Percentiles rank a stretch among this genome's conserved stretches.
phyloP scores from a whole-genome alignment of 2,113 vertebrate genomes.

The Microcebus jonahi region DNA sequence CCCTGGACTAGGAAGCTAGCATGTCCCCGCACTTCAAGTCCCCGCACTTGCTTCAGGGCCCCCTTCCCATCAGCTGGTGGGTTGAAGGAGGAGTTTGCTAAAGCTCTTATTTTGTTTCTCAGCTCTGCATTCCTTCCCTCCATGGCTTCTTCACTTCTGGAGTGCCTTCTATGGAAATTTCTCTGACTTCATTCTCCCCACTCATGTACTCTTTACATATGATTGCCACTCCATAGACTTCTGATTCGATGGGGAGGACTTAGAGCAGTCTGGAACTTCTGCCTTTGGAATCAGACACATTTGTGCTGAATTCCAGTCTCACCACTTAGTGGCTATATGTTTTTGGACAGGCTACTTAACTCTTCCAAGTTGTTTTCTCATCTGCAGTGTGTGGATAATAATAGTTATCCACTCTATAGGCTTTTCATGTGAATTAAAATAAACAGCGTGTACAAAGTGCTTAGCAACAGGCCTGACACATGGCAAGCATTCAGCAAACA shows the following conservation, averaged over 20 bases:
- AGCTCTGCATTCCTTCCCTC: not conserved
- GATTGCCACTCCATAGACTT: not conserved
- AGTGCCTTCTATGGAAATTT: not conserved
- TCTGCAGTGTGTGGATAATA: constrained; percentile 24
- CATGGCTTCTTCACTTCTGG: not conserved
- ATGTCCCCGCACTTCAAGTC: no score
- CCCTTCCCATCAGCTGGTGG: not conserved
- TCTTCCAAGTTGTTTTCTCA: constrained; percentile 53
- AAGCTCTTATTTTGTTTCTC: not conserved
- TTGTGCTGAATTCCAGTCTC: not conserved
- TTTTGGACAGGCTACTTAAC: not conserved
- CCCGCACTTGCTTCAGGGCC: not conserved
- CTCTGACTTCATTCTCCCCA: not conserved
- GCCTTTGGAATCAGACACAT: not conserved
- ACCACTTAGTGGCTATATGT: not conserved
- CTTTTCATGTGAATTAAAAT: constrained; percentile 52
- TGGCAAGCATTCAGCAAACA: not conserved
- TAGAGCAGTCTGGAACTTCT: not conserved
- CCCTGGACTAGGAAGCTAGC: not conserved
- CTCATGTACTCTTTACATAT: rapidly evolving
- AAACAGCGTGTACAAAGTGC: constrained; percentile 44
- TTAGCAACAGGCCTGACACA: constrained; percentile 43
- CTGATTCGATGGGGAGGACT: not conserved
- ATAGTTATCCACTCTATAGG: constrained; percentile 39
- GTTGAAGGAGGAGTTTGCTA: not conserved